Percentiles rank a stretch among this genome's conserved stretches.
These are phyloP conservation scores for Trichechus manatus DNA, from an alignment of 2,113 vertebrate species.

Conservation along the genomic window DNA sequence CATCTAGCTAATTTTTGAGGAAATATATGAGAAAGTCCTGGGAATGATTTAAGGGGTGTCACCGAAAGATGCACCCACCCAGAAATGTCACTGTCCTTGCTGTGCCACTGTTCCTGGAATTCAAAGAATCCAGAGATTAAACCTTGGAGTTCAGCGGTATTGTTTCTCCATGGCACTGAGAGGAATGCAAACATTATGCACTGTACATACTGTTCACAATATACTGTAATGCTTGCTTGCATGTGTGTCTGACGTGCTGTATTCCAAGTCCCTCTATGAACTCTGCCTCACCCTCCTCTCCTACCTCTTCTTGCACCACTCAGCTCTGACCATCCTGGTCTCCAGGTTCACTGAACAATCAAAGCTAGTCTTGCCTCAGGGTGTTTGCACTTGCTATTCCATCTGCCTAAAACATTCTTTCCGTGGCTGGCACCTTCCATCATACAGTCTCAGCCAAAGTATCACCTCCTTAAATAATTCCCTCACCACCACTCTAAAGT, in stretches of 20 bases:
- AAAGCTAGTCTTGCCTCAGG: not conserved
- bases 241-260: not conserved
- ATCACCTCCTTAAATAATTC: not conserved
- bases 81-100: not conserved
- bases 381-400: not conserved
- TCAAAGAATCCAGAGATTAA: not conserved
- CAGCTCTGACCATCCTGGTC: not conserved
- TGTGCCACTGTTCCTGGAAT: not conserved
- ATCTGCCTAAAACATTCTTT: conserved; percentile 36
- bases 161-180: not conserved
- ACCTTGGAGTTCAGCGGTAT: not conserved
- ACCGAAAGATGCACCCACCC: not conserved
- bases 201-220: not conserved
- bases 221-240: not conserved
- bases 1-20: too few species aligned
- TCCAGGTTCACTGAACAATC: not conserved
- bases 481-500: not conserved
- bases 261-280: not conserved
- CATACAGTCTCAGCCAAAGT: not conserved
- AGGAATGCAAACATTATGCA: not conserved
- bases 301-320: not conserved
- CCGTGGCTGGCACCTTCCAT: not conserved
- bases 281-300: not conserved
- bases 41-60: not conserved
- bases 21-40: not conserved